A percentile compares a stretch with the other conserved stretches of the same genome.
Evolutionary conservation across 2,113 vertebrate species (phyloP).

Genomic region (Aplodontia rufa): DNA sequence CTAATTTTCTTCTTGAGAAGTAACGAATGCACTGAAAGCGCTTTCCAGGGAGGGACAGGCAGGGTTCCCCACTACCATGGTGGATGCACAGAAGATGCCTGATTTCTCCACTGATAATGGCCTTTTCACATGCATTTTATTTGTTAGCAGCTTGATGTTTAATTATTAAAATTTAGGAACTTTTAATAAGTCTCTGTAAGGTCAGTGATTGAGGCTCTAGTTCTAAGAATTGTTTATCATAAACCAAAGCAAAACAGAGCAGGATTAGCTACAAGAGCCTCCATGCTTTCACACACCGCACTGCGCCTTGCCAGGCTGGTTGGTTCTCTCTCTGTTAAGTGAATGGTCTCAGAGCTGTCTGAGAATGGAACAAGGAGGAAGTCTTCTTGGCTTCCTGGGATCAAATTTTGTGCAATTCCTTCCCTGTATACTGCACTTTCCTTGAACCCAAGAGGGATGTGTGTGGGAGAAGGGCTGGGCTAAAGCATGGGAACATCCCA

Average conservation of each 20-base stretch:
- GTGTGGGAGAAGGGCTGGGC: not conserved
- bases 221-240: not conserved
- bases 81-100: not conserved
- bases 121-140: not conserved
- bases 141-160: not conserved
- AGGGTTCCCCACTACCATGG: rapidly evolving
- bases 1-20: not conserved
- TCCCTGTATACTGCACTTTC: not conserved
- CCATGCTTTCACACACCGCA: not conserved
- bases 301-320: not conserved
- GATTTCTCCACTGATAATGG: not conserved
- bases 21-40: not conserved
- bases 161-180: constrained; percentile 25
- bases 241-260: not conserved
- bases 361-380: not conserved
- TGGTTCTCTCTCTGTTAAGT: not conserved
- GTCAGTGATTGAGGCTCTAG: not conserved
- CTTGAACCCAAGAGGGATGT: not conserved
- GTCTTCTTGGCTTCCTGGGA: not conserved
- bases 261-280: not conserved
- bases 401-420: not conserved
- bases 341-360: not conserved
- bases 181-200: not conserved
- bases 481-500: not conserved
- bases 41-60: not conserved